Evolutionary conservation across 1,140 invertebrate genomes (phyloP).

Genomic region (Drosophila yakuba): DNA sequence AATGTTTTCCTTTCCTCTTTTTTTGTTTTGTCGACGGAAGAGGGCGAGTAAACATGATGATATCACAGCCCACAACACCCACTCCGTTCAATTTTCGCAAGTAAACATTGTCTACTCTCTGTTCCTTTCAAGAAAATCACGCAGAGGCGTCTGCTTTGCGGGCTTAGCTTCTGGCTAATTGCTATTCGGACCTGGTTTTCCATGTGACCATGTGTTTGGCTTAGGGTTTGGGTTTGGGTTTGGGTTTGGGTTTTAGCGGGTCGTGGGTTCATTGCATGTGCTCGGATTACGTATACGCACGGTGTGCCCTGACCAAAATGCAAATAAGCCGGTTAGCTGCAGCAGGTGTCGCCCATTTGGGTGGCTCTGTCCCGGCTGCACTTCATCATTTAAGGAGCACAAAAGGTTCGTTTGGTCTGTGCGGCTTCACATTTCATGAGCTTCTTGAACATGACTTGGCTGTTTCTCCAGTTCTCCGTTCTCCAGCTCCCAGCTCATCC

Average conservation of each 20-base stretch:
- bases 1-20: conserved; percentile 9
- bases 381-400: conserved; percentile 49
- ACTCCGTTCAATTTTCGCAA: neutral
- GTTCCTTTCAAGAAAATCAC: conserved; percentile 49
- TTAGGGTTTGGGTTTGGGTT: neutral
- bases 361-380: conserved; percentile 30
- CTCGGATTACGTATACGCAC: conserved; percentile 61
- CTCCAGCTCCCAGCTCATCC: neutral
- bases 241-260: conserved; percentile 16
- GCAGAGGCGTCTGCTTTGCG: conserved; percentile 44
- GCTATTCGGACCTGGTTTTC: conserved; percentile 25
- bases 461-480: conserved; percentile 32
- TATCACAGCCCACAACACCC: conserved; percentile 49
- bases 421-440: conserved; percentile 77
- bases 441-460: conserved; percentile 67
- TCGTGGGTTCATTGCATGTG: conserved; percentile 54
- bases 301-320: conserved; percentile 32
- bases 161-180: conserved; percentile 65
- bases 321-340: conserved; percentile 54
- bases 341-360: conserved; percentile 23
- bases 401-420: conserved; percentile 33
- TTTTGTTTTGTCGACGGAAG: conserved; percentile 7
- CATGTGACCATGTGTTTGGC: neutral
- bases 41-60: conserved; percentile 58
- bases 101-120: conserved; percentile 43